Evolutionary conservation across 2,113 vertebrate genomes (phyloP).

Genomic region (Electrona antarctica): DNA sequence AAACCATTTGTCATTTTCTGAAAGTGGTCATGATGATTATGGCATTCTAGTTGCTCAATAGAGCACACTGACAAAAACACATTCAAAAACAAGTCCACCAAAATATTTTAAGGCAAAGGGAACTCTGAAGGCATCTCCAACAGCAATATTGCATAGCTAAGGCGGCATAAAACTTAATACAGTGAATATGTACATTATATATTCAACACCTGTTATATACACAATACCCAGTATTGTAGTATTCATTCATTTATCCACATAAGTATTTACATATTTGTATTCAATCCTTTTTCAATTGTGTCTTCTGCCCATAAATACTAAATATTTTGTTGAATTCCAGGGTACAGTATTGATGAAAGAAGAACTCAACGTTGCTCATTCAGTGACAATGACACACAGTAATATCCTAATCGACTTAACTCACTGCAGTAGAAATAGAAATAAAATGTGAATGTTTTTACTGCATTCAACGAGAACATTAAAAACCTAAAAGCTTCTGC

Average conservation of each 20-base stretch:
- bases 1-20: constrained; percentile 22
- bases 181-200: constrained; percentile 68
- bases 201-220: constrained; percentile 57
- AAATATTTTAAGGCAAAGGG: constrained; percentile 77
- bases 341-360: constrained; percentile 52
- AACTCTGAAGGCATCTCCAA: constrained; percentile 80
- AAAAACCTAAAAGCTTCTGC: constrained; percentile 26
- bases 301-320: constrained; percentile 33
- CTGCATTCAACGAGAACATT: constrained; percentile 51
- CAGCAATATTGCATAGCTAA: constrained; percentile 83
- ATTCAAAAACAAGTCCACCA: constrained; percentile 61
- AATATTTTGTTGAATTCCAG: constrained; percentile 35
- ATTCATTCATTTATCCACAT: constrained; percentile 23
- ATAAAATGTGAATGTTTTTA: constrained; percentile 22
- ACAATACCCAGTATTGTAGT: constrained; percentile 51
- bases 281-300: constrained; percentile 33
- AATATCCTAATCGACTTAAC: constrained; percentile 23
- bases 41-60: constrained; percentile 39
- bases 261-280: constrained; percentile 70
- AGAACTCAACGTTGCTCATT: constrained; percentile 51
- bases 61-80: constrained; percentile 38
- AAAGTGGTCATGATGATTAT: constrained; percentile 39
- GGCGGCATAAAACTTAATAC: constrained; percentile 67
- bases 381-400: constrained; percentile 65
- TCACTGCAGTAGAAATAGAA: constrained; percentile 35